Conservation (phyloP, 2,888 invertebrate genomes). For the Erebia palarica region DNA sequence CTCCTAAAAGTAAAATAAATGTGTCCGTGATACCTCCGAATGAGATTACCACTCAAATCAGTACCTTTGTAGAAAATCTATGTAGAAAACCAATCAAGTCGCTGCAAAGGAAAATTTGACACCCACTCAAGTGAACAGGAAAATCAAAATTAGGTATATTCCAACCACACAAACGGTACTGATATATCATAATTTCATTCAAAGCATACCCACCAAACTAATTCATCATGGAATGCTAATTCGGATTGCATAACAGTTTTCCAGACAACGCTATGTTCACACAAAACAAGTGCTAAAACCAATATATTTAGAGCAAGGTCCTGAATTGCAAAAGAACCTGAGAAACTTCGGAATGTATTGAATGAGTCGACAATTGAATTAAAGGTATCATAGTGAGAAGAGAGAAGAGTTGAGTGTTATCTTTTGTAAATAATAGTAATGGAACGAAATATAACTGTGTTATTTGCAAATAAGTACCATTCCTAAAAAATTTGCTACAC, state of each 20-base stretch:
- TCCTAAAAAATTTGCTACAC: too few relatives aligned
- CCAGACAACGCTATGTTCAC: conserved; percentile 42
- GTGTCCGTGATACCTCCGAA: too few relatives aligned
- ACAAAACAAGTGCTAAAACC: conserved; percentile 65
- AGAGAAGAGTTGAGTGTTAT: conserved; percentile 5
- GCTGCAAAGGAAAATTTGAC: background rate
- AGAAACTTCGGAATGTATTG: conserved; percentile 54
- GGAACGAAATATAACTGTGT: too few relatives aligned
- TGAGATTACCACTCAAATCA: too few relatives aligned
- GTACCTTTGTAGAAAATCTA: background rate
- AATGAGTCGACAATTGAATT: conserved; percentile 57
- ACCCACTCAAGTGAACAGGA: background rate
- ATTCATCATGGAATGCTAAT: conserved; percentile 44
- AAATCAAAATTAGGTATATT: background rate
- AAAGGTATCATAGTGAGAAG: conserved; percentile 49
- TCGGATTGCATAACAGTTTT: conserved; percentile 56
- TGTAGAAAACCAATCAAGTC: background rate
- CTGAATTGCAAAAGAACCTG: conserved; percentile 66
- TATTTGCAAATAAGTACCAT: too few relatives aligned
- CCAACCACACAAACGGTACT: background rate
- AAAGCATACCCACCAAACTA: conserved; percentile 4
- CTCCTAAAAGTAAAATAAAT: too few relatives aligned
- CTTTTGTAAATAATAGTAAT: too few relatives aligned
- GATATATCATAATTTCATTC: conserved; percentile 4
- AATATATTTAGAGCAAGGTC: conserved; percentile 73